These are phyloP conservation scores for Agrotis segetum DNA, from an alignment of 2,888 invertebrate species.

Conservation along the genomic window DNA sequence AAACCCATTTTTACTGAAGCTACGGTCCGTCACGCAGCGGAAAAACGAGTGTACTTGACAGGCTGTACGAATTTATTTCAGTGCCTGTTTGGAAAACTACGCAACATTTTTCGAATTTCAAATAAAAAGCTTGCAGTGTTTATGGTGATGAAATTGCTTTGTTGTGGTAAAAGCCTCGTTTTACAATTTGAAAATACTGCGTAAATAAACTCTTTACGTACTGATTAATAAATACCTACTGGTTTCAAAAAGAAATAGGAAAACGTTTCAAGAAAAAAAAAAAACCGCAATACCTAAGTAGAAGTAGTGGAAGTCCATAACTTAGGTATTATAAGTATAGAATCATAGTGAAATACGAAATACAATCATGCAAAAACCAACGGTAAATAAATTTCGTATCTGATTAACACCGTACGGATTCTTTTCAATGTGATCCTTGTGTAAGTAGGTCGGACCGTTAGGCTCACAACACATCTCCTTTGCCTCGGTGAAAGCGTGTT, in stretches of 20 bases:
- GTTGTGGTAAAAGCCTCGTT: not conserved
- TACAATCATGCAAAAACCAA: constrained; percentile 32
- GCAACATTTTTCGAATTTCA: constrained; percentile 5
- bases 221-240: not conserved
- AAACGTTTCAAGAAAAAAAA: not conserved
- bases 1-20: constrained; percentile 5
- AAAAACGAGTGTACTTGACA: constrained; percentile 35
- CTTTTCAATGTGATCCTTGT: constrained; percentile 65
- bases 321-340: not conserved
- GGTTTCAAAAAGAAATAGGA: constrained; percentile 11
- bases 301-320: not conserved
- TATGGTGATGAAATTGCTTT: not conserved
- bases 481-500: constrained; percentile 59
- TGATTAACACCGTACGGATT: constrained; percentile 43
- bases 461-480: constrained; percentile 61
- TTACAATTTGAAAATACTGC: not conserved
- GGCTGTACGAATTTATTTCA: constrained; percentile 23
- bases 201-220: not conserved
- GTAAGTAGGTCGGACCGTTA: constrained; percentile 69
- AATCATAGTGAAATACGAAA: constrained; percentile 13
- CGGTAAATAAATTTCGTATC: constrained; percentile 51
- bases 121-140: constrained; percentile 1
- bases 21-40: constrained; percentile 4
- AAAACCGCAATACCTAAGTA: constrained; percentile 1
- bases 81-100: constrained; percentile 19